A percentile compares a stretch with the other conserved stretches of the same genome.
Evolutionary conservation across 2,797 vertebrate genomes (phyloP).

Genomic region (Anomalospiza imberbis): DNA sequence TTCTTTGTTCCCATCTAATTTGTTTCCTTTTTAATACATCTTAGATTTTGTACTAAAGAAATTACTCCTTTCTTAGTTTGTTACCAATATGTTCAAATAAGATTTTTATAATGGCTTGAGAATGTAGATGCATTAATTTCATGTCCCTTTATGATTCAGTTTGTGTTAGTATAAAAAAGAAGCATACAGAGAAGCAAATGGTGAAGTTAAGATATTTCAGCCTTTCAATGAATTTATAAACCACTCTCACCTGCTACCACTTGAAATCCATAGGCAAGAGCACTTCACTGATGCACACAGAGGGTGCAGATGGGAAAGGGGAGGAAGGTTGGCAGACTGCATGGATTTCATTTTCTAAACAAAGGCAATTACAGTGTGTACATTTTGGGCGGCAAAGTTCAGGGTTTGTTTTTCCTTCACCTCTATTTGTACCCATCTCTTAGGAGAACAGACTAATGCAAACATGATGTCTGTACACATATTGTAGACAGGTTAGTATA

Average conservation of each 20-base stretch:
- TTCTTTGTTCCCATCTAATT: not conserved
- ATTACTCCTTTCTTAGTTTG: not conserved
- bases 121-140: not conserved
- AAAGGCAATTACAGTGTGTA: not conserved
- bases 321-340: not conserved
- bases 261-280: not conserved
- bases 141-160: not conserved
- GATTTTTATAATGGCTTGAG: not conserved
- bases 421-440: not conserved
- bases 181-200: not conserved
- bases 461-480: not conserved
- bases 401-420: not conserved
- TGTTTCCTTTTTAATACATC: not conserved
- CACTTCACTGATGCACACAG: not conserved
- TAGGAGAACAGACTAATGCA: not conserved
- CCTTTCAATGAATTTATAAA: conserved; percentile 28
- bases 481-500: not conserved
- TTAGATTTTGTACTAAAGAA: not conserved
- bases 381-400: not conserved
- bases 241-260: conserved; percentile 25
- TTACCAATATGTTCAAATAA: not conserved
- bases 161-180: not conserved
- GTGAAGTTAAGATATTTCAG: conserved; percentile 5
- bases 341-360: not conserved
- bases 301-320: not conserved